Base-by-base conservation (phyloP, 2,888 invertebrate species). In the Toxonevra muliebris region DNA sequence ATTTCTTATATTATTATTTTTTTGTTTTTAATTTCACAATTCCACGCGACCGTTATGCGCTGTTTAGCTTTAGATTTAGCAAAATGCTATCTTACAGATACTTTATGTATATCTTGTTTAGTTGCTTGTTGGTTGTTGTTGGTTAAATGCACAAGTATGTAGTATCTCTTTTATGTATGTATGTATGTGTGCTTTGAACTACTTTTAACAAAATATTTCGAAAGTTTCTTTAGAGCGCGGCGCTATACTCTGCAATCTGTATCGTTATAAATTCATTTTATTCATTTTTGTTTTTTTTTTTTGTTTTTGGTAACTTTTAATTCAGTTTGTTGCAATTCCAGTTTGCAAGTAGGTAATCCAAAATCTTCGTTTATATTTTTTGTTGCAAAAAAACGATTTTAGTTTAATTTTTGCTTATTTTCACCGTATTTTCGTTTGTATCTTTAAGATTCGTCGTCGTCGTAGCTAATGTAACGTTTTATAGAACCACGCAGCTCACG, bases 161-260 rank as follows among this genome's bases (percentile, higher is more conserved):
- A 63, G 53, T 68, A 73, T 68, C 66, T 71, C 42, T 63, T 61
- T 59, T n/a, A 20, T 45, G 71, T 30, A 30, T 30, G 30, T 30
- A 7, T 7, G 30, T 7, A 71, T 74, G 71, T 74, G 72, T 71
- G 74, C 74, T 78, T 69, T 76, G 79, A 72, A 73, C 80, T 80
- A 77, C 74, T 80, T 80, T 79, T 72, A 69, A 72, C 70, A 53
- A 63, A 62, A 68, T 67, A 66, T 79, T 80, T 80, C 77, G 80
- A 80, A 79, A 80, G 79, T 80, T 77, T 74, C 63, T 42, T 70
- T 69, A 70, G 68, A 71, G 72, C 71, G 71, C 71, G 68, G 73
- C 72, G 66, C 19, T 30, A 30, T 30, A 60, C 40, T 63, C 50
- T 64, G 66, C 66, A 70, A 63, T 70, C 45, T 50, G 60, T 65